Evolutionary conservation across 2,888 invertebrate genomes (phyloP), one percentile per base, ranked within the genome.

Genomic region (Hydrotaea diabolus): DNA sequence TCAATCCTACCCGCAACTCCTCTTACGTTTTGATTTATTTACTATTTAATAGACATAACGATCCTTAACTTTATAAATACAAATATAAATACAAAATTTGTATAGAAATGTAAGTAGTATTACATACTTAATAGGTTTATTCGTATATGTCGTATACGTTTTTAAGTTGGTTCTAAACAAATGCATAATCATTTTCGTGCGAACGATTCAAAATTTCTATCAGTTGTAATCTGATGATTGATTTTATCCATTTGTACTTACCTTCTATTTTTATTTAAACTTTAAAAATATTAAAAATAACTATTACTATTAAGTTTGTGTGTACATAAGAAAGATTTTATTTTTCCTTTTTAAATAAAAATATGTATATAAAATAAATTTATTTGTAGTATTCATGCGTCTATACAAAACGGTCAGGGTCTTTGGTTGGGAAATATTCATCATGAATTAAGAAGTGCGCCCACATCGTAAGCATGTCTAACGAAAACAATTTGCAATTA

Each of bases 1-100:
- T 80, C 66, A 66, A 39, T 78, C 62, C 62, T 57, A 31, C 31
- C 31, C 31, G 7, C n/a, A n/a, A n/a, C n/a, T n/a, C n/a, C n/a
- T n/a, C 39, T 43, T 73, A 74, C 39, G 57, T 57, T 39, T 77
- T 66, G 31, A 57, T 21, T 19, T 15, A 57, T 26, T 23, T 31
- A 53, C 31, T 17, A 17, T 46, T 64, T 62, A 13, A 75, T 23
- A 21, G 19, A 55, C 11, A 1, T 23, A 31, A 31, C 15, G 5
- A 39, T 57, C 31, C 23, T 17, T 62, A 46, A 13, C 11, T 31
- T 23, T 4, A 23, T 59, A 59, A 23, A 59, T 26, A 23, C 5
- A 26, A 1, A 23, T 11, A 57, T 57, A 57, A 23, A 49, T 71
- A 49, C 23, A 49, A 43, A 19, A 71, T 26, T 71, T 71, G 26